phyloP scores from a whole-genome alignment of 1,140 invertebrate genomes.

The Lasioglossum baleicum region DNA sequence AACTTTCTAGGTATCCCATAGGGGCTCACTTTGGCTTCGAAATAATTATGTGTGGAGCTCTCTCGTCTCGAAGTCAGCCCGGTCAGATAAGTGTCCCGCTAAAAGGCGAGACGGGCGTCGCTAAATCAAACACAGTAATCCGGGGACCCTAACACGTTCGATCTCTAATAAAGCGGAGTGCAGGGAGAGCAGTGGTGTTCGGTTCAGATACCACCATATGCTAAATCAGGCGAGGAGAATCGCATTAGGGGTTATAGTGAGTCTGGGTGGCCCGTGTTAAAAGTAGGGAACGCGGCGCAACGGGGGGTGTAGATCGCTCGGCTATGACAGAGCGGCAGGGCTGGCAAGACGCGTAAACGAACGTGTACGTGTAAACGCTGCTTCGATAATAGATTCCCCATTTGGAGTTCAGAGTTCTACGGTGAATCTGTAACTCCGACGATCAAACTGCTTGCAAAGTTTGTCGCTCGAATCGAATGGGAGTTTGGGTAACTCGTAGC shows the following conservation, averaged over 20 bases:
- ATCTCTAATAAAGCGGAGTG: background rate
- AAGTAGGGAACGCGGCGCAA: background rate
- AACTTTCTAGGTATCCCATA: too few relatives aligned
- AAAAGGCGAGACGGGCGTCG: too few relatives aligned
- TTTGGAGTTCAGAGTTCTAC: conserved; percentile 65
- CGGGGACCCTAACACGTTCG: background rate
- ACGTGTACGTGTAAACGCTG: conserved; percentile 63
- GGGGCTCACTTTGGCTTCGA: too few relatives aligned
- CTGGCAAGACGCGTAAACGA: conserved; percentile 56
- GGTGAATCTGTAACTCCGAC: conserved; percentile 67
- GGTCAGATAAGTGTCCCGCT: too few relatives aligned
- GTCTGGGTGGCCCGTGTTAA: too few relatives aligned
- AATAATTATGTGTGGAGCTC: too few relatives aligned
- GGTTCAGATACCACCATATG: background rate
- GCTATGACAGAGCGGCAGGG: conserved; percentile 38
- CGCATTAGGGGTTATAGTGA: background rate
- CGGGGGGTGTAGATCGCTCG: conserved; percentile 20
- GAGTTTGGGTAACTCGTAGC: conserved; percentile 67
- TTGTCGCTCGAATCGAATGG: conserved; percentile 69
- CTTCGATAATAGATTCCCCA: conserved; percentile 67
- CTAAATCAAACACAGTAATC: too few relatives aligned
- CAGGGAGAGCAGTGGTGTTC: background rate
- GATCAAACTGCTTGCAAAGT: conserved; percentile 70
- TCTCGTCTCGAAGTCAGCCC: too few relatives aligned
- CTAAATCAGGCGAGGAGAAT: background rate